Evolutionary conservation across 2,797 vertebrate species (phyloP), one percentile per base, ranked within the genome.

Genomic region (Takifugu ocellatus): DNA sequence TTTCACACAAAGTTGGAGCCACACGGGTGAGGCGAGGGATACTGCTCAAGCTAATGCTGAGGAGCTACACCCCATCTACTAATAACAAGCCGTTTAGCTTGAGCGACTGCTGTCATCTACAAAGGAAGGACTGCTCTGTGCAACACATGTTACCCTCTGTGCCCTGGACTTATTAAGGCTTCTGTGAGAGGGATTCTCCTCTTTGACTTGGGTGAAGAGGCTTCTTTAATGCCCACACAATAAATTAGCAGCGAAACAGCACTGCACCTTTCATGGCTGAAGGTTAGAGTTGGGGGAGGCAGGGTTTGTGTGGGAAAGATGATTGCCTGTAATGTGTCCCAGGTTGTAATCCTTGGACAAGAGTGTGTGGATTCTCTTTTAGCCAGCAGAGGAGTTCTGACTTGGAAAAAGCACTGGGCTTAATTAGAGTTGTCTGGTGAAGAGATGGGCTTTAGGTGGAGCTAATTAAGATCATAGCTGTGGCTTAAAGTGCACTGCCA

Each of bases 381-480:
- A 85, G 83, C 82, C 84, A 84, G 77, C 74, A 78, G 68, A 84
- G 79, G 82, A 76, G 81, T 83, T 84, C 80, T 81, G 85, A 85
- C 87, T 83, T 80, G 81, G 83, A 78, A 89, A 77, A 88, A 80
- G 82, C 79, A 59, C 84, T 84, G 79, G 84, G 87, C 85, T 91
- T 92, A 92, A 92, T 92, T 91, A 92, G 89, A 90, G 81, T 79
- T 89, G 88, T 88, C 84, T 86, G 81, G 80, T 82, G 79, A 84
- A 88, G 85, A 86, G 86, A 88, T 72, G 66, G 82, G 88, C 88
- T 91, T 90, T 88, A 91, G 89, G 90, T 92, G 84, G 86, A 88
- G 87, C 87, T 91, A 92, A 92, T 92, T 91, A 92, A 88, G 90
- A 89, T 92, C 90, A 91, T 92, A 91, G 89, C 87, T 72, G 70